Conservation (phyloP, 2,113 vertebrate genomes). For the Anhinga rufa region DNA sequence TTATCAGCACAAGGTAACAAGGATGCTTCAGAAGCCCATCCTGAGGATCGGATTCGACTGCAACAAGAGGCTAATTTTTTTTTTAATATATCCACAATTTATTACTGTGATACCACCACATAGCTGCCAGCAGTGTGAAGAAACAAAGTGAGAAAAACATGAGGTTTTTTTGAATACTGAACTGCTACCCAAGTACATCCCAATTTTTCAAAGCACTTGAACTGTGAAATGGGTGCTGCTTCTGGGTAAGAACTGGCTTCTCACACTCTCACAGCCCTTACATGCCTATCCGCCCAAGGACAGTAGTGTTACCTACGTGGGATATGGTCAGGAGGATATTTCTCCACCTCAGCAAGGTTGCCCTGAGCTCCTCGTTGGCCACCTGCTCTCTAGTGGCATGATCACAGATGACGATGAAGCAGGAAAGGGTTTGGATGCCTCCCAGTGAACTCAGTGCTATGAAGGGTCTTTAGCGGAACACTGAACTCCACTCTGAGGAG, state of each 20-base stretch:
- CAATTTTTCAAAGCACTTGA: not conserved
- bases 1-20: not conserved
- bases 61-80: not conserved
- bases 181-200: not conserved
- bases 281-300: not conserved
- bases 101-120: not conserved
- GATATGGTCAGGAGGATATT: not conserved
- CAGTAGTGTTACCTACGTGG: rapidly evolving
- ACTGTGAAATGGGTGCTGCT: not conserved
- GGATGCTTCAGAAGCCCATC: not conserved
- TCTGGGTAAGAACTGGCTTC: not conserved
- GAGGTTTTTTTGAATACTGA: not conserved
- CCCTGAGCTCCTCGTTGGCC: not conserved
- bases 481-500: not conserved
- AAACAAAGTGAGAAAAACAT: not conserved
- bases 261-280: not conserved
- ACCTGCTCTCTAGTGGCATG: not conserved
- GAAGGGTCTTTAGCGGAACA: not conserved
- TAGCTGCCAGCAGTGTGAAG: not conserved
- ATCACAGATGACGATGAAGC: not conserved
- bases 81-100: not conserved
- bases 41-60: not conserved
- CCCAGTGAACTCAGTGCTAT: not conserved
- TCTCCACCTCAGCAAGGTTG: not conserved
- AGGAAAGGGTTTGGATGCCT: not conserved